Conservation (phyloP, 2,888 invertebrate genomes). For the Calliphora vomitoria region DNA sequence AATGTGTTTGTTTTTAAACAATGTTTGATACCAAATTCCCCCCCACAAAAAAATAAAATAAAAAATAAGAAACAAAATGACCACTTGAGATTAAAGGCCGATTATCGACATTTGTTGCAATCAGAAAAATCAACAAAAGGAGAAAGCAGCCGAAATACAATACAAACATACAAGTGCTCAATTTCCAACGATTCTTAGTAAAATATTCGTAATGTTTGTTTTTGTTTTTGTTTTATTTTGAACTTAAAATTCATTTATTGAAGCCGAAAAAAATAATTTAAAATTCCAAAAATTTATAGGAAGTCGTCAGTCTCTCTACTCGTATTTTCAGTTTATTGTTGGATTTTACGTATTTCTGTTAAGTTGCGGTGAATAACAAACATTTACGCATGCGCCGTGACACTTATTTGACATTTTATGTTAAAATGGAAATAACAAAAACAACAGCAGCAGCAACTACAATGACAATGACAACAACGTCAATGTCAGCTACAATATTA, state of each 20-base stretch:
- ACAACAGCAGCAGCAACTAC: constrained; percentile 23
- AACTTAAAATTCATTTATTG: constrained; percentile 62
- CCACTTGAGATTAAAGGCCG: constrained; percentile 64
- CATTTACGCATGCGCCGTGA: constrained; percentile 74
- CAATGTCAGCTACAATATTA: constrained; percentile 51
- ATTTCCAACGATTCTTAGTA: not conserved
- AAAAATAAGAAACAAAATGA: constrained; percentile 44
- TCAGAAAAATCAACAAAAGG: constrained; percentile 9
- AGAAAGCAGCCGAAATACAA: constrained; percentile 6
- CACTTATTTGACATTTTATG: constrained; percentile 74
- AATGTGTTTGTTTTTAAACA: constrained; percentile 15
- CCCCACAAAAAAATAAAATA: not conserved
- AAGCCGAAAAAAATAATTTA: constrained; percentile 61
- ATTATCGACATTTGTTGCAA: constrained; percentile 65
- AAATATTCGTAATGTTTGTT: constrained; percentile 10
- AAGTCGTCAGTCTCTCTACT: constrained; percentile 25
- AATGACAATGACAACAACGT: constrained; percentile 30
- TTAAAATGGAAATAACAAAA: constrained; percentile 54
- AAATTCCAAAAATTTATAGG: constrained; percentile 58
- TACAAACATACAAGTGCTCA: constrained; percentile 23
- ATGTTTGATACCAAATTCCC: not conserved
- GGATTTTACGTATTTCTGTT: constrained; percentile 8
- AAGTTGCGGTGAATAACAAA: constrained; percentile 72
- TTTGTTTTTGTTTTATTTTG: constrained; percentile 31
- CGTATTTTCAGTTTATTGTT: constrained; percentile 4